phyloP scores from a whole-genome alignment of 2,797 vertebrate genomes.

The Echiichthys vipera region DNA sequence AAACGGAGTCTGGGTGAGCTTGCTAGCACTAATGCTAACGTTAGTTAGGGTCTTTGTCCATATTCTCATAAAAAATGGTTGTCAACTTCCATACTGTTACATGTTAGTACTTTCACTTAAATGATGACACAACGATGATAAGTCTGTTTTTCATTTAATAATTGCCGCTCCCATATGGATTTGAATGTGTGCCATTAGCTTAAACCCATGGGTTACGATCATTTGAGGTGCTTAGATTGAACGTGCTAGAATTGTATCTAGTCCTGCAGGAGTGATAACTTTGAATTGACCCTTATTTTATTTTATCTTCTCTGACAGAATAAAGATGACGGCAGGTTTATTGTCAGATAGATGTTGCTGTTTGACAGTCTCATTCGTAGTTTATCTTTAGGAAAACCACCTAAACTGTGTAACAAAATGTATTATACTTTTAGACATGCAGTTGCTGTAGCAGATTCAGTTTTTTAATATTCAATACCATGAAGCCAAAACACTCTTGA shows the following conservation, averaged over 20 bases:
- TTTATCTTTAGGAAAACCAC: constrained; percentile 1
- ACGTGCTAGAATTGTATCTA: neutral
- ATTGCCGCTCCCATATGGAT: neutral
- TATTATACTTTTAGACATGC: neutral
- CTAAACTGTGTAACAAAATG: neutral
- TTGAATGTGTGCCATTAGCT: neutral
- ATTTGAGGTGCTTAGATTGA: neutral
- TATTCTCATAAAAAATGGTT: neutral
- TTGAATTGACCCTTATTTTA: neutral
- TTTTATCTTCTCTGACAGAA: neutral
- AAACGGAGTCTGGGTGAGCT: neutral
- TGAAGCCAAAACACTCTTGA: neutral
- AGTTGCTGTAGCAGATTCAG: neutral
- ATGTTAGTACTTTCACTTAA: neutral
- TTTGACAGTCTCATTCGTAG: neutral
- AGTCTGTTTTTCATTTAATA: no score
- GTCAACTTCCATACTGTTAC: neutral
- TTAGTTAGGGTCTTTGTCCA: neutral
- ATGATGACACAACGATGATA: neutral
- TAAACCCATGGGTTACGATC: neutral
- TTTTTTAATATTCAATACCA: neutral
- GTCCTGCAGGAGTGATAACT: no score
- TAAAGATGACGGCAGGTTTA: neutral
- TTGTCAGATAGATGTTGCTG: neutral
- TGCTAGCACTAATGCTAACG: no score